These are phyloP conservation scores for Microhierax caerulescens DNA, from an alignment of 2,797 vertebrate genomes.

Conservation along the genomic window DNA sequence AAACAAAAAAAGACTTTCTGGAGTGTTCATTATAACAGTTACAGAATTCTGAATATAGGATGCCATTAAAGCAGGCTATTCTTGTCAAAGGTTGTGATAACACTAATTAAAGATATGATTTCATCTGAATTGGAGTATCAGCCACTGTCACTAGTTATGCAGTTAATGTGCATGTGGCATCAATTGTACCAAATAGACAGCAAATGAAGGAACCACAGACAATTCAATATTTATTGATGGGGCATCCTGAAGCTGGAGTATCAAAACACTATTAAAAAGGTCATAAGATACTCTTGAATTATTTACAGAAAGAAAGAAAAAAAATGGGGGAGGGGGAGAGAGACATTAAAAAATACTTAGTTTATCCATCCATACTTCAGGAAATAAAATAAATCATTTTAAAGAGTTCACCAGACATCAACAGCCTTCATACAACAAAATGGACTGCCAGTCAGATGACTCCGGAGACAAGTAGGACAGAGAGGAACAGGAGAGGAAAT, in stretches of 20 bases:
- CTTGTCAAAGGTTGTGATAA: background rate
- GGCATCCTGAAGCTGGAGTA: background rate
- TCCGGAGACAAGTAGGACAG: background rate
- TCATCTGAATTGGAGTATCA: background rate
- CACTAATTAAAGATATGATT: background rate
- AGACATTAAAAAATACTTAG: fast-evolving
- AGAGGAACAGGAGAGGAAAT: background rate
- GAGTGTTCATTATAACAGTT: background rate
- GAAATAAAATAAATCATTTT: background rate
- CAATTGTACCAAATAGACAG: background rate
- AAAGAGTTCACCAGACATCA: background rate
- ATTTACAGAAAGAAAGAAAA: background rate
- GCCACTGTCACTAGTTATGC: background rate
- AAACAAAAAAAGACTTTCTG: background rate
- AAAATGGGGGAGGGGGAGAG: too few relatives aligned
- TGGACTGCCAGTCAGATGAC: background rate
- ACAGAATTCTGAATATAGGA: background rate
- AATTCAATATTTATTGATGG: background rate
- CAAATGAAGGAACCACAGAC: background rate
- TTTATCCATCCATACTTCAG: background rate
- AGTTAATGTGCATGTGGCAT: background rate
- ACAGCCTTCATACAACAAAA: background rate
- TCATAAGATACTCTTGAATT: background rate
- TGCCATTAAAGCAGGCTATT: background rate
- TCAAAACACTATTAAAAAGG: background rate